Base-by-base conservation (phyloP, 2,797 vertebrate species). In the Centroberyx gerrardi region DNA sequence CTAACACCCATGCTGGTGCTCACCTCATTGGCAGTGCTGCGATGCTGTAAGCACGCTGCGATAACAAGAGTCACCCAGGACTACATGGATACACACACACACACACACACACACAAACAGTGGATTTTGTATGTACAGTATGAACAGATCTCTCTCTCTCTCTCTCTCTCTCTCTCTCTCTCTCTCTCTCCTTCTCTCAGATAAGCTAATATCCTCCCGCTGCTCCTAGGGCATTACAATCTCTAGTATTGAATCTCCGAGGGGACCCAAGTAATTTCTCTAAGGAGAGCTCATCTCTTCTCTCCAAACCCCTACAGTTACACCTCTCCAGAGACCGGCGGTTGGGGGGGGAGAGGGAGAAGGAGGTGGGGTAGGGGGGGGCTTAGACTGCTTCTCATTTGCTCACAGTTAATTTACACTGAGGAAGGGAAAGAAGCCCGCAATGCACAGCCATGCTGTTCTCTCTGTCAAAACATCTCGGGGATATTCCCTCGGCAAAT, bases 171-270 rank as follows among this genome's bases (percentile, higher is more conserved):
- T 53, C 65, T 55, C 48, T 56, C 69, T 53, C 27, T 56, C n/a
- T 68, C 3, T 62, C 68, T 68, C 53, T 73, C 62, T 64, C 17
- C 3, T 60, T 60, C 72, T 85, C 61, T 76, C 54, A 80, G 89
- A 92, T 90, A 89, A 92, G 88, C 85, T 89, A 88, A 90, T 93
- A 88, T 88, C 88, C 75, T 77, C 78, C 75, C 46, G 36, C 80
- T 73, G 88, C 87, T 88, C 78, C 71, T 4, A 14, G 49, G 81
- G 86, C 76, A 81, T 85, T 85, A 87, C 74, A 88, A 70, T 79
- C 70, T 87, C 75, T 36, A 27, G 78, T 78, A 83, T 49, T 76
- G 84, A 86, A 80, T 84, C 76, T 80, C 87, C 85, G 58, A 38
- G 14, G 70, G 80, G 88, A 56, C 33, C 18, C 3, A 68, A 59